Evolutionary conservation across 2,888 invertebrate genomes (phyloP), one percentile per base, ranked within the genome.

Genomic region (Tenthredo amoena): DNA sequence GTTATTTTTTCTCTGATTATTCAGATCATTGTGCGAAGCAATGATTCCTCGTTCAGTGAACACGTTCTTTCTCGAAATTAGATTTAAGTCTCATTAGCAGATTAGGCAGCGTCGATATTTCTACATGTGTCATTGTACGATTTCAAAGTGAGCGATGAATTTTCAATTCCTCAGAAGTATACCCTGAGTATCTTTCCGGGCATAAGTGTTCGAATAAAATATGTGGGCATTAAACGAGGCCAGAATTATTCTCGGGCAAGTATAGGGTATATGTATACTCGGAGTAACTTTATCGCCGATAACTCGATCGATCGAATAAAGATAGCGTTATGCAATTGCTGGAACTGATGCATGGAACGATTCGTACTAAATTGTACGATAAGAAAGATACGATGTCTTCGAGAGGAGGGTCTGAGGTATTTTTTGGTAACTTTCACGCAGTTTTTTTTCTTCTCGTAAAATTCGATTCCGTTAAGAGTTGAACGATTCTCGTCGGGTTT

Each of bases 311-410:
- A 58, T 58, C 12, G 21, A 62, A 62, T 21, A 62, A 58, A 34
- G 79, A 62, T 58, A 62, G 21, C n/a, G 40, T 58, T 81, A 81
- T 50, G 62, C 79, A 81, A 81, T 81, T 81, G 37, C 37, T 81
- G 12, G 37, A 62, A 81, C 7, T n/a, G 37, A 81, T 58, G 18
- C 31, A 76, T 74, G 1, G 40, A 31, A 58, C 37, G 34, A 81
- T 81, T 37, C 62, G n/a, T 40, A 21, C 47, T 62, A 34, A 81
- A 50, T 50, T 26, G 10, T 9, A 34, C 18, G 77, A 77, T 77
- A 77, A 77, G 77, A 55, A 77, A 74, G 72, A 74, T 40, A 74
- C 72, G 40, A 1, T 31, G 34, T 77, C 34, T 34, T 37, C 55
- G 31, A 55, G 55, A 50, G 9, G 12, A 31, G 7, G 40, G 40